Conservation (phyloP, 2,888 invertebrate species). For the Leptopilina syphax region DNA sequence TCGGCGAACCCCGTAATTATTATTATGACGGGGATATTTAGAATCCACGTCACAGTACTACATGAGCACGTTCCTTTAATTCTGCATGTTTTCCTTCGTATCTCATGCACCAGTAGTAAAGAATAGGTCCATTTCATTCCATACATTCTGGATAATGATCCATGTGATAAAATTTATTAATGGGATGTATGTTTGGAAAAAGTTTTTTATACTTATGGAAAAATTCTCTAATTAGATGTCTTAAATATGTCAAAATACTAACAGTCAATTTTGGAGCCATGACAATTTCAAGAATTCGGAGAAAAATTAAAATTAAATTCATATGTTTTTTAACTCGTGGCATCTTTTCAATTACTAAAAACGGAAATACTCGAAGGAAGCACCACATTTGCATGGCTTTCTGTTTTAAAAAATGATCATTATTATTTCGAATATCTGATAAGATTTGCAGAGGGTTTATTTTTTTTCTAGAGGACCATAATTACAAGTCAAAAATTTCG, state of each 20-base stretch:
- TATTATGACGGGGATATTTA: too few relatives aligned
- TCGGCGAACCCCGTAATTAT: too few relatives aligned
- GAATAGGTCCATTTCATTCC: slow-evolving; percentile 51
- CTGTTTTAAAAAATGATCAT: slow-evolving; percentile 49
- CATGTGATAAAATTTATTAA: slow-evolving; percentile 50
- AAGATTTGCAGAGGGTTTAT: slow-evolving; percentile 54
- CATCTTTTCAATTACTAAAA: slow-evolving; percentile 49
- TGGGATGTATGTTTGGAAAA: slow-evolving; percentile 9
- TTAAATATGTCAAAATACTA: not conserved
- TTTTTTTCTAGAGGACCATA: slow-evolving; percentile 48
- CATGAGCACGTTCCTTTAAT: slow-evolving; percentile 49
- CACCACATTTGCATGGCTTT: slow-evolving; percentile 54
- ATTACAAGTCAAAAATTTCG: slow-evolving; percentile 30
- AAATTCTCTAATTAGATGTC: not conserved
- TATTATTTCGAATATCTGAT: slow-evolving; percentile 43
- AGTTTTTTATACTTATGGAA: not conserved
- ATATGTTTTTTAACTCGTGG: slow-evolving; percentile 26
- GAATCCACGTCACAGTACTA: slow-evolving; percentile 2
- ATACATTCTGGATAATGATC: slow-evolving; percentile 51
- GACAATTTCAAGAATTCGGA: slow-evolving; percentile 8
- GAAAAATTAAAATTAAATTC: not conserved
- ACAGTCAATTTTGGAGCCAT: slow-evolving; percentile 10
- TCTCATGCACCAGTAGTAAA: slow-evolving; percentile 49
- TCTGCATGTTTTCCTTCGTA: slow-evolving; percentile 50
- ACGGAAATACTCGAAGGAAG: slow-evolving; percentile 52